Evolutionary conservation across 2,888 invertebrate species (phyloP).

Genomic region (Coenonympha glycerion): DNA sequence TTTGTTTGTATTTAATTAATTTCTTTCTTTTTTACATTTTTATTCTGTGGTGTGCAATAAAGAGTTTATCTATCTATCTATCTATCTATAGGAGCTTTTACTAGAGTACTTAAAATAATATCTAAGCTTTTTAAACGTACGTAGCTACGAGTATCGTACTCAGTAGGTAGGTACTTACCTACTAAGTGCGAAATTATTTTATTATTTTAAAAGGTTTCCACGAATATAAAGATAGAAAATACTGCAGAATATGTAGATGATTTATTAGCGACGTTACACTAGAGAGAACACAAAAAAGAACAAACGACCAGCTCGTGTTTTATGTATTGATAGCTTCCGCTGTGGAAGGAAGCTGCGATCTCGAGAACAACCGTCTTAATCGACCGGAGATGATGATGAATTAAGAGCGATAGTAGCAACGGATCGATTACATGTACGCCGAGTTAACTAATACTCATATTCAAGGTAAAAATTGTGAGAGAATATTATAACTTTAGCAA

Average conservation of each 20-base stretch:
- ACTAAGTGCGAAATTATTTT: no score
- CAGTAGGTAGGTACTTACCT: no score
- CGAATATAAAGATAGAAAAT: neutral
- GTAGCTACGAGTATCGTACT: no score
- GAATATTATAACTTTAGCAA: neutral
- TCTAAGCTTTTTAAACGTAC: no score
- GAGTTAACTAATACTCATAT: neutral
- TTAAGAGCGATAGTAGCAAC: slow-evolving; percentile 1
- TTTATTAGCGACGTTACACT: neutral
- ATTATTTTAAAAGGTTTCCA: no score
- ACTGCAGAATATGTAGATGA: neutral
- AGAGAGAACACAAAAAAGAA: neutral
- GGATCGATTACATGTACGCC: neutral
- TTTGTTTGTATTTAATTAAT: no score
- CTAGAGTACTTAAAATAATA: no score
- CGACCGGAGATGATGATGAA: slow-evolving; percentile 9
- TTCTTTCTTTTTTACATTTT: no score
- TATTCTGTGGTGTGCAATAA: no score
- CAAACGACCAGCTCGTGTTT: neutral
- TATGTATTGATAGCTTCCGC: slow-evolving; percentile 5
- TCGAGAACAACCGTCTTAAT: slow-evolving; percentile 8
- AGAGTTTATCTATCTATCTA: no score
- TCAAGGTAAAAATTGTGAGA: neutral
- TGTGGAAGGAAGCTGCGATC: slow-evolving; percentile 10
- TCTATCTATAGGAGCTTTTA: no score